Evolutionary conservation across 2,888 invertebrate species (phyloP).

Genomic region (Mythimna ferrago): DNA sequence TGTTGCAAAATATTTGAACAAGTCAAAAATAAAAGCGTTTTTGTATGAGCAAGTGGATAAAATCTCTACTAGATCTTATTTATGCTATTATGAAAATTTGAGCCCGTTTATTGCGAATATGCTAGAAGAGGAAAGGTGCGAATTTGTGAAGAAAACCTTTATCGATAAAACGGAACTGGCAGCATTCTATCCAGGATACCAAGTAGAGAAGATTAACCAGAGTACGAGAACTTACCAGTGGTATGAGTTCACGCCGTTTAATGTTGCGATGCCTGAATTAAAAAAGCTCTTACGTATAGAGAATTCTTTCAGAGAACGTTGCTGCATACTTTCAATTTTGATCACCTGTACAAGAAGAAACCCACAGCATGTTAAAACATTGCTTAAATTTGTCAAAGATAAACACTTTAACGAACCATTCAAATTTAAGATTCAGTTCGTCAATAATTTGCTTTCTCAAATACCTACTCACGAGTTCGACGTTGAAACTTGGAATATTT

Average conservation of each 20-base stretch:
- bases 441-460: slow-evolving; percentile 72
- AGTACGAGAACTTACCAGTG: slow-evolving; percentile 11
- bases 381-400: slow-evolving; percentile 76
- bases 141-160: slow-evolving; percentile 17
- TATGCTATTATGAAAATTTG: not conserved
- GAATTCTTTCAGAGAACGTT: slow-evolving; percentile 73
- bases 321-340: slow-evolving; percentile 73
- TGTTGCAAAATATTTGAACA: slow-evolving; percentile 37
- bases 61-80: not conserved
- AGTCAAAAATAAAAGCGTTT: slow-evolving; percentile 76
- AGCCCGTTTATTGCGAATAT: slow-evolving; percentile 14
- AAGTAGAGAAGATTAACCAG: slow-evolving; percentile 57
- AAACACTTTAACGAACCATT: slow-evolving; percentile 82
- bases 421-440: slow-evolving; percentile 78
- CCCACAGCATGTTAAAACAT: slow-evolving; percentile 67
- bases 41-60: slow-evolving; percentile 43
- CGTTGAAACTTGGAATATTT: slow-evolving; percentile 74
- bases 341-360: slow-evolving; percentile 72
- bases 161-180: slow-evolving; percentile 27
- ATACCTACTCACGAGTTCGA: slow-evolving; percentile 71
- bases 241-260: slow-evolving; percentile 63
- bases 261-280: slow-evolving; percentile 74
- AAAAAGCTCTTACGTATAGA: slow-evolving; percentile 76
- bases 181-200: not conserved
- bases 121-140: slow-evolving; percentile 12